Evolutionary conservation across 2,113 vertebrate species (phyloP), one percentile per base, ranked within the genome.

Genomic region (Zeus faber): DNA sequence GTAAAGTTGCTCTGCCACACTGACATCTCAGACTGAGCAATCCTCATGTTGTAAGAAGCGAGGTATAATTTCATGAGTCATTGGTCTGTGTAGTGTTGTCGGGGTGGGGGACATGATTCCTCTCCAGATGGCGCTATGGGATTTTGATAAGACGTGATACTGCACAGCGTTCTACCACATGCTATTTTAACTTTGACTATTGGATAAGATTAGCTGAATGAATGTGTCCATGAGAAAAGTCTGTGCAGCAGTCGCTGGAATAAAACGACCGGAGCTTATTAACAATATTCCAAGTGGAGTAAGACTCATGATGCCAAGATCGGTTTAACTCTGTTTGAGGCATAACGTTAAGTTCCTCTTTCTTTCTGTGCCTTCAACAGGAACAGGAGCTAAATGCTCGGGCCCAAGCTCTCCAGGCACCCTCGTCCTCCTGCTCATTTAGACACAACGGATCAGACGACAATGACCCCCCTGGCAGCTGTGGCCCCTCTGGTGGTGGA

Each of bases 301-400:
- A n/a, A n/a, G n/a, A n/a, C n/a, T n/a, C n/a, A n/a, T n/a, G n/a
- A n/a, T n/a, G n/a, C n/a, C n/a, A n/a, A n/a, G n/a, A n/a, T n/a
- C n/a, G n/a, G n/a, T n/a, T n/a, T n/a, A n/a, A n/a, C n/a, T n/a
- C n/a, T n/a, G n/a, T n/a, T n/a, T n/a, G n/a, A n/a, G n/a, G n/a
- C n/a, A n/a, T n/a, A n/a, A n/a, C n/a, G n/a, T n/a, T n/a, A n/a
- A n/a, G 0, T 48, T 14, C 50, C 13, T 62, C 25, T 35, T 31
- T 46, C 5, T 20, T 9, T 55, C 43, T 3, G 5, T 21, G 13
- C 11, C 44, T 26, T 33, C 21, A 79, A 58, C 65, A 98, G 96
- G 97, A 99, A 73, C 96, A 99, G 87, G 97, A 99, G 71, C 91
- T 98, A 45, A 98, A 87, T 29, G 95, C 97, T 76, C 91, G 97